A percentile compares a stretch with the other conserved stretches of the same genome.
phyloP scores from a whole-genome alignment of 2,797 vertebrate species.

The Pteropus rufus region DNA sequence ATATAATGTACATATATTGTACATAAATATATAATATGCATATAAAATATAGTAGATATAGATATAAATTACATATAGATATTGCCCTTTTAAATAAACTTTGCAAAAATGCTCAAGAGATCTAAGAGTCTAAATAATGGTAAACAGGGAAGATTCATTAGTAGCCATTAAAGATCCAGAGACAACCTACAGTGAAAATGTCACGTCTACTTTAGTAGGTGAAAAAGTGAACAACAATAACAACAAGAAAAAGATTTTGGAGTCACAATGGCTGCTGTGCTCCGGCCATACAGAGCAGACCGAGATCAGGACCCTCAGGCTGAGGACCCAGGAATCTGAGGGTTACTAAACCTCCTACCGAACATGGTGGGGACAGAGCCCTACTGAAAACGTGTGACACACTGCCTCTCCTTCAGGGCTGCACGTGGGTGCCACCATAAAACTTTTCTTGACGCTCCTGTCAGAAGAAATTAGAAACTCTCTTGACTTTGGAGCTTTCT shows the following conservation, averaged over 20 bases:
- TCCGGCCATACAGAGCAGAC: background rate
- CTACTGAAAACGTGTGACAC: background rate
- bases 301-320: background rate
- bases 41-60: background rate
- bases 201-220: background rate
- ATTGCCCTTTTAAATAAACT: background rate
- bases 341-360: background rate
- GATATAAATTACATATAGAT: background rate
- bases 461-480: background rate
- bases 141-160: background rate
- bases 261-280: background rate
- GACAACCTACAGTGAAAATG: background rate
- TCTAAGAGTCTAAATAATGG: background rate
- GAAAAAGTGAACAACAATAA: background rate
- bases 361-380: background rate
- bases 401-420: rapidly evolving
- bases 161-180: background rate
- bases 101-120: background rate
- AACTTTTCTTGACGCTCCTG: background rate
- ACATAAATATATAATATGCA: background rate
- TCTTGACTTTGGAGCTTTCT: background rate
- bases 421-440: background rate
- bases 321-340: background rate
- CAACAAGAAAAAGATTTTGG: background rate
- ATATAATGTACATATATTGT: background rate